Percentiles rank a stretch among this genome's conserved stretches.
phyloP scores from a whole-genome alignment of 2,113 vertebrate genomes.

The Taxidea taxus region DNA sequence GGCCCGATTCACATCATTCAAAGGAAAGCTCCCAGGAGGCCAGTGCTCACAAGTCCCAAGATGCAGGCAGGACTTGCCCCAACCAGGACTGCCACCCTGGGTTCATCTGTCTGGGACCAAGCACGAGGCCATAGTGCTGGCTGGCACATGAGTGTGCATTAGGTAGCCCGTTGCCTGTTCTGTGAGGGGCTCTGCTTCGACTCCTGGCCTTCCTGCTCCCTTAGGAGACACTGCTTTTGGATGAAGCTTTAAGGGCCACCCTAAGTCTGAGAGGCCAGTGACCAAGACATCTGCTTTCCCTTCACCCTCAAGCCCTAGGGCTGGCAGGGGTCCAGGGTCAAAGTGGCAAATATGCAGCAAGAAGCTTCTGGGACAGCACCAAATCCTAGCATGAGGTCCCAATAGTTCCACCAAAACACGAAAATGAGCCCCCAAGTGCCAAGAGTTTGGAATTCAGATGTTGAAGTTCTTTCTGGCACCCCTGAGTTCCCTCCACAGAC shows the following conservation, averaged over 20 bases:
- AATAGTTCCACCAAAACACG: background rate
- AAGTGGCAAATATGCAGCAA: background rate
- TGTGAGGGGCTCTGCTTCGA: background rate
- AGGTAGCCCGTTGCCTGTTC: background rate
- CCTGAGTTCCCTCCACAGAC: background rate
- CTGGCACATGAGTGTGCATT: background rate
- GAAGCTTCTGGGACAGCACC: background rate
- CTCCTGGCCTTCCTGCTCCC: background rate
- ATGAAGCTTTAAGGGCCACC: background rate
- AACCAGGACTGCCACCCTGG: background rate
- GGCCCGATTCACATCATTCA: conserved; percentile 28
- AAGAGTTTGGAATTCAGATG: background rate
- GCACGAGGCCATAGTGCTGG: background rate
- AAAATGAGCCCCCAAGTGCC: background rate
- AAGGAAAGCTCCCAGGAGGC: conserved; percentile 13
- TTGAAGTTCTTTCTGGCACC: background rate
- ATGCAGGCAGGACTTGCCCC: background rate
- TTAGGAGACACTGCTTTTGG: background rate
- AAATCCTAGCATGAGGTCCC: background rate
- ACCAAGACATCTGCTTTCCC: background rate
- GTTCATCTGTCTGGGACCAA: background rate
- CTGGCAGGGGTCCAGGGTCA: background rate
- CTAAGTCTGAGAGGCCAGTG: background rate
- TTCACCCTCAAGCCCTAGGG: background rate
- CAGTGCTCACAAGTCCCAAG: background rate